Base-by-base conservation (phyloP, 2,888 invertebrate genomes). In the Penaeus monodon region DNA sequence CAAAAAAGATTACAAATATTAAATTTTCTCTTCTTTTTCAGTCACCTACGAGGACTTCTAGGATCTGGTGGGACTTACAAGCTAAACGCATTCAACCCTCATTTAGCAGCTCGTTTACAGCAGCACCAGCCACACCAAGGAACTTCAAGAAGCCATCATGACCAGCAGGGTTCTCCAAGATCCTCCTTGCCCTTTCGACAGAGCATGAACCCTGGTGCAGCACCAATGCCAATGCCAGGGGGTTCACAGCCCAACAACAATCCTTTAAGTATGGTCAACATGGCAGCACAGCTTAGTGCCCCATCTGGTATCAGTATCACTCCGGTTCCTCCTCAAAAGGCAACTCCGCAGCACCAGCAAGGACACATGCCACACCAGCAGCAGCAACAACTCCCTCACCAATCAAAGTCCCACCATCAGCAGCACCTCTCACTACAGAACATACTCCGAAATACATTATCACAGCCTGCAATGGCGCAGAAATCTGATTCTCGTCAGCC, bases 251-350 rank as follows among this genome's bases (percentile, higher is more conserved):
- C 82, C 44, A 84, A 70, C 57, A 68, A 49, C 33, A 86, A 84
- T 29, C 87, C 82, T 17, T 81, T 88, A 14, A 77, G 84, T 63
- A 80, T 90, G 76, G 88, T 87, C 63, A 84, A 80, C 70, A 88
- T 90, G 78, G 73, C 84, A 8, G 85, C 84, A 27, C 86, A 86
- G 44, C 81, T 89, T 20, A 86, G 77, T 33, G 68, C 88, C 49
- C 88, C 88, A 6, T 88, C 90, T 24, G 90, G 88, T 33, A 90
- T 90, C 33, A 90, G 90, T 78, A 90, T 90, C 63, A 90, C 90
- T 8, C 90, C 90, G 14, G 81, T 90, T 57, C 88, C 88, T 20
- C 85, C 70, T 73, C 85, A 85, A 70, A 77, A 85, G 70, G 33
- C 79, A 4, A 29, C 80, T 80, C 64, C 49, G 38, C 78, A 77